These are phyloP conservation scores for Diplazon laetatorius DNA, from an alignment of 2,888 invertebrate species.

Conservation along the genomic window DNA sequence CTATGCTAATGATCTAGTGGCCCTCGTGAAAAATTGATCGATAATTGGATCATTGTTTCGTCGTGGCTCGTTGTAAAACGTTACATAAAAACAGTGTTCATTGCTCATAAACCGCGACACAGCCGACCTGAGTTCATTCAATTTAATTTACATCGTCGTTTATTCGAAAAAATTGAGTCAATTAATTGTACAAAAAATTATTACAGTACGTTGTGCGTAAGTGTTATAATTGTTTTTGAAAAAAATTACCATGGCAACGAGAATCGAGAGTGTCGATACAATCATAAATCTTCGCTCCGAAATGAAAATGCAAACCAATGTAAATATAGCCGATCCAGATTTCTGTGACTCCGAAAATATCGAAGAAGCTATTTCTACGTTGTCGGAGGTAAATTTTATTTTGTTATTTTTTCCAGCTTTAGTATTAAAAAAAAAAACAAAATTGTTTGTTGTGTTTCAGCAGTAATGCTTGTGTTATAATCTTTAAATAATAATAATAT, in stretches of 20 bases:
- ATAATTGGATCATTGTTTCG: slow-evolving; percentile 58
- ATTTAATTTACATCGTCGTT: not conserved
- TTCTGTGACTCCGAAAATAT: slow-evolving; percentile 70
- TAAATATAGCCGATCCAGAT: slow-evolving; percentile 34
- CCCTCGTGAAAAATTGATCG: slow-evolving; percentile 55
- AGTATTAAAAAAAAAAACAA: no score
- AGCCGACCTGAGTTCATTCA: slow-evolving; percentile 19
- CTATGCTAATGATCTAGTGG: slow-evolving; percentile 52
- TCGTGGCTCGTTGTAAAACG: slow-evolving; percentile 17
- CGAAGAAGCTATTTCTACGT: slow-evolving; percentile 66
- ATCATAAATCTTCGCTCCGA: slow-evolving; percentile 61
- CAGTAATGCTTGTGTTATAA: not conserved
- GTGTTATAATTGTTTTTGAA: slow-evolving; percentile 28
- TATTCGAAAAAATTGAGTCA: not conserved
- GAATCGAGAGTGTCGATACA: slow-evolving; percentile 53
- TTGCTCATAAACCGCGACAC: not conserved
- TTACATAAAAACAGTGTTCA: slow-evolving; percentile 44
- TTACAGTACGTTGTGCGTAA: not conserved
- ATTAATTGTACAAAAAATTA: not conserved
- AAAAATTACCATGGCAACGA: slow-evolving; percentile 52
- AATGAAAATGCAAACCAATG: slow-evolving; percentile 53
- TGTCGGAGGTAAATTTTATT: slow-evolving; percentile 69
- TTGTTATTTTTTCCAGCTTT: no score
- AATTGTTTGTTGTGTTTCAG: no score
- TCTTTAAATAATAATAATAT: not conserved